Evolutionary conservation across 92 coral and sea anemone genomes (phyloP).

Genomic region (Isaurus tuberculatus): DNA sequence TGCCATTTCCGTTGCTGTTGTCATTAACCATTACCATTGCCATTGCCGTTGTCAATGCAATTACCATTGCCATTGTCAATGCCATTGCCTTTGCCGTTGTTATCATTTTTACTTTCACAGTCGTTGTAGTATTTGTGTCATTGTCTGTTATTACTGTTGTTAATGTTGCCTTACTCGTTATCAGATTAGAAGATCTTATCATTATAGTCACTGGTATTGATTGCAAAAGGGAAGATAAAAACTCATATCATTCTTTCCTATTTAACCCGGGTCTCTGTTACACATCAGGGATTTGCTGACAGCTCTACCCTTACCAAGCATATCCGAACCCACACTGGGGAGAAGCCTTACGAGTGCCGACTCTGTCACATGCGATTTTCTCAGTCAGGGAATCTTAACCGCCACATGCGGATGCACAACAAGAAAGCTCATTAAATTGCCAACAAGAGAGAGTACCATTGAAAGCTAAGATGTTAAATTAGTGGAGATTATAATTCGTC

Average conservation of each 20-base stretch:
- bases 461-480: too few relatives aligned
- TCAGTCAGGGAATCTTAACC: constrained; percentile 49
- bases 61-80: neutral
- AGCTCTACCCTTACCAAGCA: constrained; percentile 46
- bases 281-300: constrained; percentile 34
- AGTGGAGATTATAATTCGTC: too few relatives aligned
- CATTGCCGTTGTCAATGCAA: neutral
- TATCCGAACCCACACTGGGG: constrained; percentile 40
- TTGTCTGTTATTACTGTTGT: too few relatives aligned
- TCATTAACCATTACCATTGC: neutral
- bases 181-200: too few relatives aligned
- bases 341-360: constrained; percentile 35
- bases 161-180: too few relatives aligned
- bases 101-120: too few relatives aligned
- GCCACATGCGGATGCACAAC: constrained; percentile 47
- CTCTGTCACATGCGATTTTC: constrained; percentile 49
- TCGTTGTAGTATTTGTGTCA: too few relatives aligned
- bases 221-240: too few relatives aligned
- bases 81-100: neutral
- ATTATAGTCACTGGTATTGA: too few relatives aligned
- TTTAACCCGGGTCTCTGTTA: neutral
- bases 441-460: too few relatives aligned
- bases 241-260: neutral
- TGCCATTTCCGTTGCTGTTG: neutral
- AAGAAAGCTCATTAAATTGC: constrained; percentile 2